A percentile compares a stretch with the other conserved stretches of the same genome.
Conservation (phyloP, 2,797 vertebrate genomes). For the Numenius phaeopus region DNA sequence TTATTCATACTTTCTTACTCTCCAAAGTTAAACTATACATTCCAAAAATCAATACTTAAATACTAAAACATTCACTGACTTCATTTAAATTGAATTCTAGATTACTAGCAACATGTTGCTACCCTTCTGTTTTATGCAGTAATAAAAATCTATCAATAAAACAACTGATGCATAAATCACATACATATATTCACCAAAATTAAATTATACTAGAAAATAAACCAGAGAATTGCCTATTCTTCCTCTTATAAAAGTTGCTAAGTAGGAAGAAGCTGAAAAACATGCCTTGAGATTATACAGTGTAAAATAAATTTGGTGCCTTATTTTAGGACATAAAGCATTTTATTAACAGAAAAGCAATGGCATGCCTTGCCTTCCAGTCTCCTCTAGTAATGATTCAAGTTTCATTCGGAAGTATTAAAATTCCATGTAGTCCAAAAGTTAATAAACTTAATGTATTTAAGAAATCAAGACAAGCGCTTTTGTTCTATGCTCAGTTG, state of each 20-base stretch:
- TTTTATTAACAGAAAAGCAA: neutral
- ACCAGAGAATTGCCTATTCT: neutral
- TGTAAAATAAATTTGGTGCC: neutral
- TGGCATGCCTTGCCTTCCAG: neutral
- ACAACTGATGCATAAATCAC: neutral
- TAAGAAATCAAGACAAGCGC: neutral
- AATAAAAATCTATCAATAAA: neutral
- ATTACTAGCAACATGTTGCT: neutral
- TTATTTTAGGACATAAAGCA: neutral
- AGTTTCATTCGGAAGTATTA: neutral
- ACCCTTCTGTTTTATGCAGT: neutral
- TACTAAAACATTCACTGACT: neutral
- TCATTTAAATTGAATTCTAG: neutral
- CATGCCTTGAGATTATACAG: neutral
- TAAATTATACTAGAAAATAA: neutral
- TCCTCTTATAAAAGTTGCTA: neutral
- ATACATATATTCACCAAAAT: neutral
- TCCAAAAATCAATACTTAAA: neutral
- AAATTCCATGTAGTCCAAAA: neutral
- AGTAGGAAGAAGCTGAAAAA: neutral
- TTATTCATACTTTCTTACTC: neutral
- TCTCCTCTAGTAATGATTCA: neutral
- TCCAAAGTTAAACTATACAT: neutral
- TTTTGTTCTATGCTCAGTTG: neutral
- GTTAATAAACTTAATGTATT: neutral